Percentiles rank a stretch among this genome's conserved stretches.
phyloP scores from a whole-genome alignment of 2,797 vertebrate genomes.

The Channa striata region DNA sequence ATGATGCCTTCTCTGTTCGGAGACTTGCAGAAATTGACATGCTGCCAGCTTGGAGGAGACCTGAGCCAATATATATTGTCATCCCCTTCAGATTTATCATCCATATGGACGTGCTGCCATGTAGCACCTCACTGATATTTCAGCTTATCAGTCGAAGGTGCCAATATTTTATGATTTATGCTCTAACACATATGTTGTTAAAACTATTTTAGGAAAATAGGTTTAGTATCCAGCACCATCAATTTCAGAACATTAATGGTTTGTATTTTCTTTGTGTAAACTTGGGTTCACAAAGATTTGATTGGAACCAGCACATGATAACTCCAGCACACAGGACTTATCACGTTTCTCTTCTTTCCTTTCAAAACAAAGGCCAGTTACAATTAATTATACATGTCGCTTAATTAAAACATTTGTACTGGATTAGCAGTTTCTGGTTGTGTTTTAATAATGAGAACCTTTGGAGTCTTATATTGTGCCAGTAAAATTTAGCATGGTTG shows the following conservation, averaged over 20 bases:
- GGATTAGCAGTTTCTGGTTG: no score
- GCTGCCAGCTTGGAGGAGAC: slow-evolving; percentile 66
- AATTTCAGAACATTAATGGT: not conserved
- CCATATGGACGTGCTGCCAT: slow-evolving; percentile 58
- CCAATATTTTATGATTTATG: slow-evolving; percentile 61
- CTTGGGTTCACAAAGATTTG: not conserved
- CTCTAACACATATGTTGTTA: slow-evolving; percentile 24
- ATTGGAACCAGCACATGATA: not conserved
- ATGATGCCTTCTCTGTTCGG: slow-evolving; percentile 77
- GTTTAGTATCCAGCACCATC: slow-evolving; percentile 11
- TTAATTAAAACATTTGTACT: no score
- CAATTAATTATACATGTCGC: no score
- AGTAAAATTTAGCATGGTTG: no score
- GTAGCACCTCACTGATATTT: slow-evolving; percentile 57
- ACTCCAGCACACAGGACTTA: not conserved
- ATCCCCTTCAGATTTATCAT: slow-evolving; percentile 69
- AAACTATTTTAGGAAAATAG: slow-evolving; percentile 37
- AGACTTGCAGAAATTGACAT: slow-evolving; percentile 74
- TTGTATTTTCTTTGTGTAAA: not conserved
- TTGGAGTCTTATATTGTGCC: no score
- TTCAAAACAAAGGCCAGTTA: no score
- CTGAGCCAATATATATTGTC: slow-evolving; percentile 67
- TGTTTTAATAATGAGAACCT: no score
- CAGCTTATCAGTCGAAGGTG: slow-evolving; percentile 48
- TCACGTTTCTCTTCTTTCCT: no score